phyloP scores from a whole-genome alignment of 1,140 invertebrate species.

The Drosophila lowei region DNA sequence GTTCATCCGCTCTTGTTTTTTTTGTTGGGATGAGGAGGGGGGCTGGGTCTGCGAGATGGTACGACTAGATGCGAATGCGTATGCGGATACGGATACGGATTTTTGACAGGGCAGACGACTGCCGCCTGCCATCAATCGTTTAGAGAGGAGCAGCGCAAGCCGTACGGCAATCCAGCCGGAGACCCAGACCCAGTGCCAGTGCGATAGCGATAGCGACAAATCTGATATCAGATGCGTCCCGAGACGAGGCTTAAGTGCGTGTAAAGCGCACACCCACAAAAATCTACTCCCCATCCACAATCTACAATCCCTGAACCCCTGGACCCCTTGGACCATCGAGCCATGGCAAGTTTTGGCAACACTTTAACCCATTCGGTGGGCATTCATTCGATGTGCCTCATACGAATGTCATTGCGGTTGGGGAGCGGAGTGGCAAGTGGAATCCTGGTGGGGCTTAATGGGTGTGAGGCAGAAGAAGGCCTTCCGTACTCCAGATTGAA shows the following conservation, averaged over 20 bases:
- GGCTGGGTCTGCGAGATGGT: no score
- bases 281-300: conserved; percentile 9
- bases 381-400: conserved; percentile 50
- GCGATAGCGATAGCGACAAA: conserved; percentile 61
- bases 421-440: neutral
- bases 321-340: neutral
- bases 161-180: conserved; percentile 6
- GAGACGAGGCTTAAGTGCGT: conserved; percentile 64
- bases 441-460: no score
- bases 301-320: neutral
- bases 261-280: conserved; percentile 71
- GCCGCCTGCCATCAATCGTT: conserved; percentile 73
- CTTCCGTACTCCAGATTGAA: no score
- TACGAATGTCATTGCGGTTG: conserved; percentile 54
- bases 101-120: conserved; percentile 43
- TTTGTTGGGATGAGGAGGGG: no score
- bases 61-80: neutral
- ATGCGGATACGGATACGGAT: conserved; percentile 41
- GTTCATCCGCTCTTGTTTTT: no score
- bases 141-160: conserved; percentile 56
- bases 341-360: conserved; percentile 37
- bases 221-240: conserved; percentile 75
- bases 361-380: conserved; percentile 32
- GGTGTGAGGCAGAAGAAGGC: no score
- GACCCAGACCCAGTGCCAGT: no score